These are phyloP conservation scores for Peromyscus leucopus DNA, from an alignment of 2,113 vertebrate genomes.

Conservation along the genomic window DNA sequence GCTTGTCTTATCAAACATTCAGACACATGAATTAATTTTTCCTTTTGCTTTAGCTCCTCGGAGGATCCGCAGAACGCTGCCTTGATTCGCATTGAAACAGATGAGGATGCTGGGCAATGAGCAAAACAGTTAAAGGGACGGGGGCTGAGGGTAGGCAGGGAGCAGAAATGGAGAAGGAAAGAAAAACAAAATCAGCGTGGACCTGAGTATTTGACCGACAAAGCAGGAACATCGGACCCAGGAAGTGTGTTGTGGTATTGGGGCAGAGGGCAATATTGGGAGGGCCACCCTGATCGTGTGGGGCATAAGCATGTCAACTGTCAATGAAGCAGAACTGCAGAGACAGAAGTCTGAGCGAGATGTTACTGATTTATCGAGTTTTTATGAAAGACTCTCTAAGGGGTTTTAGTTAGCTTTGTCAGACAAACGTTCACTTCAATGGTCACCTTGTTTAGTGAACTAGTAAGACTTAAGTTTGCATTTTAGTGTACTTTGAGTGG, in stretches of 20 bases:
- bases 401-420: background rate
- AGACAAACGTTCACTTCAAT: background rate
- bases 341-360: background rate
- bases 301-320: fast-evolving
- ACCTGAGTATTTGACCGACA: background rate
- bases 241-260: fast-evolving
- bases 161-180: background rate
- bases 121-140: background rate
- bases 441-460: background rate
- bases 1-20: constrained; percentile 32
- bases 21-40: constrained; percentile 38
- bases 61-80: background rate
- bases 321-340: background rate
- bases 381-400: background rate
- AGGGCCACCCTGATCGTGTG: background rate
- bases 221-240: background rate
- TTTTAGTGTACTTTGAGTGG: background rate
- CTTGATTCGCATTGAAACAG: background rate
- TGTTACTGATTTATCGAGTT: background rate
- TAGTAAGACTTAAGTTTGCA: background rate
- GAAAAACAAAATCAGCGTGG: background rate
- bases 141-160: background rate
- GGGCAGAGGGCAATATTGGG: background rate
- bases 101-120: background rate
- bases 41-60: background rate